These are phyloP conservation scores for Aplodontia rufa DNA, from an alignment of 2,113 vertebrate genomes.

Conservation along the genomic window DNA sequence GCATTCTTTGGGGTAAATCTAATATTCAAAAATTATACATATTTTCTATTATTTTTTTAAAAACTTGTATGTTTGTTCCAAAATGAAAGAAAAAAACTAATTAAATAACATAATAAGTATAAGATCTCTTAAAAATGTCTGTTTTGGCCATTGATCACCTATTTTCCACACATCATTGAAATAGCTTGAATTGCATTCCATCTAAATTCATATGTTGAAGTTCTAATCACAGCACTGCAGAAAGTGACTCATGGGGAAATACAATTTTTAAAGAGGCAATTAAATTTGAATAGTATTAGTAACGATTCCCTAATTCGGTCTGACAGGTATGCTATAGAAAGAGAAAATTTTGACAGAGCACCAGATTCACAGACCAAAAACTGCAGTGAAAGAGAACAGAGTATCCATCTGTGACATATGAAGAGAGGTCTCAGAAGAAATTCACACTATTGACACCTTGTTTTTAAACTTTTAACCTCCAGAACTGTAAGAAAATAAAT, in stretches of 20 bases:
- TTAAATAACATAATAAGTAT: neutral
- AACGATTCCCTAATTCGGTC: too few species aligned
- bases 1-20: too few species aligned
- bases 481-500: neutral
- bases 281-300: neutral
- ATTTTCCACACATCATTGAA: neutral
- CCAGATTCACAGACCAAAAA: too few species aligned
- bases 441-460: fast-evolving
- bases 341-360: neutral
- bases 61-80: too few species aligned
- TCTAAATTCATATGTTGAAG: neutral
- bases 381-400: fast-evolving
- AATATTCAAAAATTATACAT: too few species aligned
- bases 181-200: neutral
- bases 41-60: too few species aligned
- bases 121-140: neutral
- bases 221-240: neutral
- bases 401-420: neutral
- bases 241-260: neutral
- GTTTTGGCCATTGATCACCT: neutral
- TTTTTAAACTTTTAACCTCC: neutral
- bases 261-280: neutral
- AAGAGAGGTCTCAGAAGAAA: neutral
- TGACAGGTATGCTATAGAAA: neutral
- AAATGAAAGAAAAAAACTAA: too few species aligned